phyloP scores from a whole-genome alignment of 2,797 vertebrate species.

The Xenops minutus region DNA sequence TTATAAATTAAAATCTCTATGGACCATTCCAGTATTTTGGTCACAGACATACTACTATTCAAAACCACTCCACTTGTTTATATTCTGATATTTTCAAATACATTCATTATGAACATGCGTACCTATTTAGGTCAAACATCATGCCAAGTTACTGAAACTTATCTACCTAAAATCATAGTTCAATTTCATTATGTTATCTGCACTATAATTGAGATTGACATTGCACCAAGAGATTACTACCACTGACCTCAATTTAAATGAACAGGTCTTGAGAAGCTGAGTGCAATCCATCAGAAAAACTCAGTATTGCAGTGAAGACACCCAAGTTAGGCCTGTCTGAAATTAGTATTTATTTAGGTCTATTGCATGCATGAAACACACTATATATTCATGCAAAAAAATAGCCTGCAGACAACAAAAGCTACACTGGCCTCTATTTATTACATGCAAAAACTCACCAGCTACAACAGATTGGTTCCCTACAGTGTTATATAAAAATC shows the following conservation, averaged over 20 bases:
- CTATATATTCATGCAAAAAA: not conserved
- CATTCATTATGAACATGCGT: not conserved
- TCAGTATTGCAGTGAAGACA: fast-evolving
- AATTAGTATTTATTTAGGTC: not conserved
- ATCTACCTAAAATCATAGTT: not conserved
- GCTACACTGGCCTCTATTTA: not conserved
- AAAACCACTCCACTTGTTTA: not conserved
- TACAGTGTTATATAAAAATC: not conserved
- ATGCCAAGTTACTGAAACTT: not conserved
- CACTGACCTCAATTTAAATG: not conserved
- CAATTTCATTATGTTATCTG: not conserved
- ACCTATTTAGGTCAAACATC: not conserved
- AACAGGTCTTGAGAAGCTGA: not conserved
- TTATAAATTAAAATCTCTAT: not conserved
- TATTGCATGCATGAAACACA: not conserved
- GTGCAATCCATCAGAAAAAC: not conserved
- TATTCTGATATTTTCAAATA: not conserved
- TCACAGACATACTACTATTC: not conserved
- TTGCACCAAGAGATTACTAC: not conserved
- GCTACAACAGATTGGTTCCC: not conserved
- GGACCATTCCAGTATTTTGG: not conserved
- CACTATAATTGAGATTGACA: not conserved
- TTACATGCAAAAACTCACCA: not conserved
- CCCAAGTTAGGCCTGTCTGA: not conserved
- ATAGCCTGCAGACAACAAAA: not conserved